Base-by-base conservation (phyloP, 2,888 invertebrate species). In the Clostera curtula region DNA sequence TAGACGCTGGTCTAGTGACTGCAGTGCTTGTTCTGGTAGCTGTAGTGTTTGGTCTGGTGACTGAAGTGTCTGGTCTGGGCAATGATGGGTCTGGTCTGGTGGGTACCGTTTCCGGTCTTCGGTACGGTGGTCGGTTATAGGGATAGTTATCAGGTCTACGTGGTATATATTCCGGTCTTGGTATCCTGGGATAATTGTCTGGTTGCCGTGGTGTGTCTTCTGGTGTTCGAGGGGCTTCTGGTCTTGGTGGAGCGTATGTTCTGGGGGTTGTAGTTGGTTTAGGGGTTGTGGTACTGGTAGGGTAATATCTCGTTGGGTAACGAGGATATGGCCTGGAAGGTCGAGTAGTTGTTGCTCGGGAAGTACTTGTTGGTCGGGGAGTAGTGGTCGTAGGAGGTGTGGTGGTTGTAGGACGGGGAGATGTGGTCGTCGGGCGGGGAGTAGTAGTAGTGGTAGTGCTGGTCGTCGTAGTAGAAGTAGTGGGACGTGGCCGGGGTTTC, bases 391-490 rank as follows among this genome's bases (percentile, higher is more conserved):
- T 5, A 4, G 19, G 39, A 1, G 31, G 20, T 4, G 51, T 46
- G 6, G 41, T 41, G 4, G 43, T 36, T 21, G 40, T n/a, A n/a
- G n/a, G n/a, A n/a, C n/a, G 35, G n/a, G 31, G 45, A 10, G 36
- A 50, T 46, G 27, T 43, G 24, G 10, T 17, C 5, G 30, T 24
- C 5, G 36, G 23, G 16, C 12, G 36, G 1, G 21, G 19, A 7
- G 50, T 49, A 1, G 41, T 34, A 4, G 36, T 27, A 1, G 43
- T 51, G 2, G 52, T 44, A 1, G 58, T 49, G 1, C 48, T 47
- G 0, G 57, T 47, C 4, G 50, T 39, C 4, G 45, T 53, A 1
- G 53, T 47, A 3, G 47, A 48, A 3, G 52, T 37, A 1, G 48
- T 43, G 1, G 51, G 40, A 3, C 46, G 47, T 7, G 54, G 48